phyloP scores from a whole-genome alignment of 2,888 invertebrate genomes.

The Leucophora obtusa region DNA sequence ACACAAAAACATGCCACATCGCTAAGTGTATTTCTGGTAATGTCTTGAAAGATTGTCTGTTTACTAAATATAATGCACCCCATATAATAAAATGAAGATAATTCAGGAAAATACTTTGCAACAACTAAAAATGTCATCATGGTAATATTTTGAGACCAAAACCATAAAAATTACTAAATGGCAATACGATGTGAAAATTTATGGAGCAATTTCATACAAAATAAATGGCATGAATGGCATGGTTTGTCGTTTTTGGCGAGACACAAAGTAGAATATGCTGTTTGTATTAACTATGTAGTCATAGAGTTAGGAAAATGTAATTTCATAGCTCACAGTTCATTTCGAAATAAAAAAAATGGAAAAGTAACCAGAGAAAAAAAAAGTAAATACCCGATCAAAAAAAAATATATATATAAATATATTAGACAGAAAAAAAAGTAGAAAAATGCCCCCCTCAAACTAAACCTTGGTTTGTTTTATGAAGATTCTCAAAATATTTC shows the following conservation, averaged over 20 bases:
- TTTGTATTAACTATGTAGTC: conserved; percentile 17
- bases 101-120: conserved; percentile 64
- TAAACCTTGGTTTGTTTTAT: too few relatives aligned
- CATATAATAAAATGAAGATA: conserved; percentile 61
- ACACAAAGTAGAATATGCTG: conserved; percentile 54
- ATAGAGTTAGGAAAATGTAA: conserved; percentile 34
- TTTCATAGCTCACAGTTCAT: conserved; percentile 50
- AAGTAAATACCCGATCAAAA: too few relatives aligned
- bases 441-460: too few relatives aligned
- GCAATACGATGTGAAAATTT: conserved; percentile 68
- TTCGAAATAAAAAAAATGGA: conserved; percentile 23
- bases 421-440: too few relatives aligned
- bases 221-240: conserved; percentile 63
- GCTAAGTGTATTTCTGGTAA: not conserved
- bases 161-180: conserved; percentile 67
- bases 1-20: conserved; percentile 5
- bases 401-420: too few relatives aligned
- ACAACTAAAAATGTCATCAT: conserved; percentile 65
- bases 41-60: not conserved
- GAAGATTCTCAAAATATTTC: too few relatives aligned
- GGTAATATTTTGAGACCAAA: conserved; percentile 64
- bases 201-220: conserved; percentile 67
- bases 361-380: too few relatives aligned
- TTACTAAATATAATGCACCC: conserved; percentile 39
- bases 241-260: conserved; percentile 56